Percentiles rank a stretch among this genome's conserved stretches.
Evolutionary conservation across 2,888 invertebrate genomes (phyloP).

Genomic region (Thereva nobilitata): DNA sequence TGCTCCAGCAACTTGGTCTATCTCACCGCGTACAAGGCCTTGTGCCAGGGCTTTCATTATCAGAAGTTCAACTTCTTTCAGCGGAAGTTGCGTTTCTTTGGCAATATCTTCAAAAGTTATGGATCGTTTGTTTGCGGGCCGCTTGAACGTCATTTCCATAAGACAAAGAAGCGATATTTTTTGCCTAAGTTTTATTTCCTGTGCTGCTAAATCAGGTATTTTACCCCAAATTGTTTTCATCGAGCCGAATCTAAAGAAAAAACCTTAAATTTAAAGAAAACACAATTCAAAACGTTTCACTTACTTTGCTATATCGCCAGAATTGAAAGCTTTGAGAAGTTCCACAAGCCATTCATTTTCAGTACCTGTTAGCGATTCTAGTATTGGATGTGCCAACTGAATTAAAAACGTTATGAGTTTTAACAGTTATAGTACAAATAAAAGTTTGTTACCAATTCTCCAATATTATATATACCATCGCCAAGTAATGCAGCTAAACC

Average conservation of each 20-base stretch:
- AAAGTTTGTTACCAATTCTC: constrained; percentile 73
- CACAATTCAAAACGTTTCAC: constrained; percentile 45
- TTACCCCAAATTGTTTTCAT: constrained; percentile 76
- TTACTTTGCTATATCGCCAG: constrained; percentile 76
- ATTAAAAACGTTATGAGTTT: constrained; percentile 44
- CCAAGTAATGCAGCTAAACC: constrained; percentile 93
- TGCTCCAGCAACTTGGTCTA: constrained; percentile 81
- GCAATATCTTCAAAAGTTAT: constrained; percentile 91
- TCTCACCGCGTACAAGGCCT: constrained; percentile 89
- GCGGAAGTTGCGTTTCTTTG: constrained; percentile 78
- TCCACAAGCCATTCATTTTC: constrained; percentile 87
- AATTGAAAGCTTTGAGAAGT: constrained; percentile 82
- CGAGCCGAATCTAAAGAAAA: constrained; percentile 63
- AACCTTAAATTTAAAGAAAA: neutral
- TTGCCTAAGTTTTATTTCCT: constrained; percentile 80
- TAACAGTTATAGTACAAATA: neutral
- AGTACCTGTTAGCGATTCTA: constrained; percentile 81
- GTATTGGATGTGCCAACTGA: constrained; percentile 89
- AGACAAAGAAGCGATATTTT: constrained; percentile 95
- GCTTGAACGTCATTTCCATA: constrained; percentile 97
- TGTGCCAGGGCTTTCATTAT: constrained; percentile 98
- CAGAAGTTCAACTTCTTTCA: constrained; percentile 87
- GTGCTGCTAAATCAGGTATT: constrained; percentile 81
- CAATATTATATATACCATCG: constrained; percentile 94
- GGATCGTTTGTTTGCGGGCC: constrained; percentile 84